Percentiles rank a stretch among this genome's conserved stretches.
Conservation (phyloP, 1,140 invertebrate species). For the Neocloeon triangulifer region DNA sequence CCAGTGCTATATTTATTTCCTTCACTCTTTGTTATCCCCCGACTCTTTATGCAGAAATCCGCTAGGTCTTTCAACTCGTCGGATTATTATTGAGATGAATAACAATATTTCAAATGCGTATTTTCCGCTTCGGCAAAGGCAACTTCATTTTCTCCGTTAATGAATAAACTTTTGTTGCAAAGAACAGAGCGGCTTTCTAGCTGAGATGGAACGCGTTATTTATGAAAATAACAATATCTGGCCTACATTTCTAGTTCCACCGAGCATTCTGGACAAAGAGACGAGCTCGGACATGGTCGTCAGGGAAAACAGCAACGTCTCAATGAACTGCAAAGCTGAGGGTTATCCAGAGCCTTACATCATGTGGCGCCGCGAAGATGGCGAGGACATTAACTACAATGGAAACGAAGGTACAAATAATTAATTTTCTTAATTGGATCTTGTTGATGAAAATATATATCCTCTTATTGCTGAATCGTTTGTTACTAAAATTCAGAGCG, state of each 20-base stretch:
- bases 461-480: too few species aligned
- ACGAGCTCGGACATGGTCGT: conserved; percentile 76
- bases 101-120: too few species aligned
- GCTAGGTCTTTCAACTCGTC: too few species aligned
- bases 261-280: conserved; percentile 60
- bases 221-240: background rate
- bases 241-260: conserved; percentile 41
- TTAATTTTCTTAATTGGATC: too few species aligned
- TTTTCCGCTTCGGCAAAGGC: too few species aligned
- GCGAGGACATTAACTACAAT: conserved; percentile 65
- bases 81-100: too few species aligned
- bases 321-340: conserved; percentile 63
- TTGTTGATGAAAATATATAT: too few species aligned
- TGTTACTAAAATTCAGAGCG: too few species aligned
- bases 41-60: too few species aligned
- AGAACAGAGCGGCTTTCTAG: background rate
- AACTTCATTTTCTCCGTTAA: background rate
- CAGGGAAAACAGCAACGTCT: conserved; percentile 67
- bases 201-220: background rate
- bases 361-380: conserved; percentile 76
- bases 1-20: too few species aligned
- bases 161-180: background rate
- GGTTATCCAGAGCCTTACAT: conserved; percentile 77
- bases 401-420: conserved; percentile 61
- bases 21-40: too few species aligned